Evolutionary conservation across 2,888 invertebrate species (phyloP).

Genomic region (Parnassius glacialis): DNA sequence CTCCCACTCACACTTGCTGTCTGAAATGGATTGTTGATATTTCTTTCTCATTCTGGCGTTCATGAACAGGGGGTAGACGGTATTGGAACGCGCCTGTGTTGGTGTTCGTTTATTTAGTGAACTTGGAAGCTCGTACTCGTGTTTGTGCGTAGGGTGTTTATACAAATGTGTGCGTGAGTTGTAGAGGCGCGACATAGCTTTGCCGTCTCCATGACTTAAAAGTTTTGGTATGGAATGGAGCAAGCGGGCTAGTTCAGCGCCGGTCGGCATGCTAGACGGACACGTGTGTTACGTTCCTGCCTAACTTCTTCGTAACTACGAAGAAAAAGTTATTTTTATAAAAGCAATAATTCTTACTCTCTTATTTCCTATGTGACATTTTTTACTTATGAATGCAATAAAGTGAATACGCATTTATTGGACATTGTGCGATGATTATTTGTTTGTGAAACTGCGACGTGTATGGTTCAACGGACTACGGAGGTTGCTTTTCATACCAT

Average conservation of each 20-base stretch:
- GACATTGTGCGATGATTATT: conserved; percentile 65
- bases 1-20: conserved; percentile 58
- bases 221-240: conserved; percentile 76
- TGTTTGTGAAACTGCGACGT: conserved; percentile 78
- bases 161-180: conserved; percentile 71
- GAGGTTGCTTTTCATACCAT: conserved; percentile 72
- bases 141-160: conserved; percentile 78
- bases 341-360: conserved; percentile 40
- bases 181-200: conserved; percentile 81
- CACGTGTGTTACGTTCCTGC: conserved; percentile 52
- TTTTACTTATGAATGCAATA: conserved; percentile 40
- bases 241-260: conserved; percentile 73
- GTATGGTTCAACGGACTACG: conserved; percentile 80
- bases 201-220: conserved; percentile 81
- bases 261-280: conserved; percentile 69
- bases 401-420: conserved; percentile 52
- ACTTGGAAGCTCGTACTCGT: conserved; percentile 78
- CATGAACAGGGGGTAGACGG: conserved; percentile 78
- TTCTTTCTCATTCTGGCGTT: conserved; percentile 64
- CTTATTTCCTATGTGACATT: conserved; percentile 40
- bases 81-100: conserved; percentile 74
- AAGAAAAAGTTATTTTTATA: conserved; percentile 59
- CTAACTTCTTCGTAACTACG: conserved; percentile 72
- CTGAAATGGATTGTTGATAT: conserved; percentile 76
- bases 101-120: conserved; percentile 81